Evolutionary conservation across 1,140 invertebrate genomes (phyloP).

Genomic region (Gyrodactylus salaris): DNA sequence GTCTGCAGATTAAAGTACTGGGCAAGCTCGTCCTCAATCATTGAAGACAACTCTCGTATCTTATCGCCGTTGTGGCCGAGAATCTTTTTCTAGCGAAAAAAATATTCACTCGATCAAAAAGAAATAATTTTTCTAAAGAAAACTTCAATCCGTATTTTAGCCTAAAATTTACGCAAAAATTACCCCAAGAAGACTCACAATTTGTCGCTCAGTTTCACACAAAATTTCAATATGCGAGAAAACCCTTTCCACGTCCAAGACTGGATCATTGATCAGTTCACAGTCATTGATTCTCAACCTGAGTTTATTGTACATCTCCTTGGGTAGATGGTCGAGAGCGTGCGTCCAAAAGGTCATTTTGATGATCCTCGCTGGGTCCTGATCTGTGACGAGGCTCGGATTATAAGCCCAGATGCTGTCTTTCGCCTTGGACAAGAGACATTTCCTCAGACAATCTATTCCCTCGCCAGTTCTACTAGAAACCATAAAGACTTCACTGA

Average conservation of each 20-base stretch:
- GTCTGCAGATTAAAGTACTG: neutral
- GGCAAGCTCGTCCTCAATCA: neutral
- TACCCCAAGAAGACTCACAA: neutral
- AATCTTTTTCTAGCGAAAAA: neutral
- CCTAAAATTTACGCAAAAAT: no score
- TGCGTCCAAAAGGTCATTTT: slow-evolving; percentile 36
- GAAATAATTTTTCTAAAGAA: no score
- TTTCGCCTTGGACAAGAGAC: slow-evolving; percentile 31
- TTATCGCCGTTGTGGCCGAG: neutral
- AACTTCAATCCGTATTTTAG: no score
- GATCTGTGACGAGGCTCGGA: slow-evolving; percentile 31
- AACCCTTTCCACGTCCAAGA: neutral
- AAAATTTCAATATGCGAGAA: neutral
- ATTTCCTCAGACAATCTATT: slow-evolving; percentile 36
- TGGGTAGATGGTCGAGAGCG: slow-evolving; percentile 36
- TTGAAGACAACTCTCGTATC: neutral
- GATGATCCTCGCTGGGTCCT: slow-evolving; percentile 31
- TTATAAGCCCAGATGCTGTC: slow-evolving; percentile 31
- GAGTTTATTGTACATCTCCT: slow-evolving; percentile 46
- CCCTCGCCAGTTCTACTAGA: slow-evolving; percentile 44
- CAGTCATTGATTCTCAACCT: slow-evolving; percentile 31
- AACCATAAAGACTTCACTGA: slow-evolving; percentile 41
- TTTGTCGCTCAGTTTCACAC: neutral
- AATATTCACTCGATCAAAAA: no score
- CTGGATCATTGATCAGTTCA: slow-evolving; percentile 21